Evolutionary conservation across 2,797 vertebrate genomes (phyloP), one percentile per base, ranked within the genome.

Genomic region (Apogon hyalosoma): DNA sequence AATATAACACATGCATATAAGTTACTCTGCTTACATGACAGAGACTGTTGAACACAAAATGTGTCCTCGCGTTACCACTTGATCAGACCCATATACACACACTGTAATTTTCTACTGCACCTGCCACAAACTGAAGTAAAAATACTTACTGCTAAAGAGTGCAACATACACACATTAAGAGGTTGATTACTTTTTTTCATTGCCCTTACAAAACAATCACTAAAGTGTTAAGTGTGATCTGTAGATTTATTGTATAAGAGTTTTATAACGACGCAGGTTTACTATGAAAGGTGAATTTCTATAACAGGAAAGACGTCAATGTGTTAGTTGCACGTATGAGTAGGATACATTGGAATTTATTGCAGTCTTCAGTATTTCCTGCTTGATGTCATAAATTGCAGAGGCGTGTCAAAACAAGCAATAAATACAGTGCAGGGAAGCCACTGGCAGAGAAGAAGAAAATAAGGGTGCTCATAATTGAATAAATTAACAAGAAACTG

Each of bases 261-360:
- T n/a, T 46, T 56, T n/a, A 33, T 43, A 39, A 39, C 14, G 56
- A 16, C 2, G 31, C 7, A 24, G 1, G 0, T n/a, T 31, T 6
- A 24, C 5, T 31, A 39, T 31, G 6, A 60, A 64, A 45, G 12
- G 8, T 40, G 7, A 47, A 50, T 31, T 56, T 49, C 40, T 13
- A 8, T 6, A 43, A 11, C 1, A 15, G 31, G 52, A 41, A 49
- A 54, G n/a, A 49, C 4, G 24, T 47, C 52, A 53, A 19, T 38
- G 55, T 50, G 42, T n/a, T 38, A 0, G 43, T 28, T 11, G 65
- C n/a, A 11, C 31, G 61, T 48, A 51, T 63, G 47, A 72, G 50
- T 13, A 55, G 43, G 50, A 77, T 51, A 54, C 43, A 18, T 21
- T 63, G 75, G 68, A 65, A 79, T 69, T 73, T 76, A 73, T 63